Evolutionary conservation across 2,888 invertebrate species (phyloP), one percentile per base, ranked within the genome.

Genomic region (Drosophila niveifrons): DNA sequence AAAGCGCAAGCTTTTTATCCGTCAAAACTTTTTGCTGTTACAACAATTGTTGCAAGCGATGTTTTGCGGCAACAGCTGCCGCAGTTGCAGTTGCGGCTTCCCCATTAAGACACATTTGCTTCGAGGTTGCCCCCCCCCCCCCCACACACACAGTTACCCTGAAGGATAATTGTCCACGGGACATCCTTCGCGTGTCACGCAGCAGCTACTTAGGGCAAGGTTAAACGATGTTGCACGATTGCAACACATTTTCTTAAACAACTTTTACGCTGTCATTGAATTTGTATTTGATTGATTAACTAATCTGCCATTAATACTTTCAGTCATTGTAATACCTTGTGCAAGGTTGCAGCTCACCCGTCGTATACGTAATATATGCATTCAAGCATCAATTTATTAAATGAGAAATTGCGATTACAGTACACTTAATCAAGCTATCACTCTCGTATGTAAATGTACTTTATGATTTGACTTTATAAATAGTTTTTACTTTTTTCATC

Each of bases 151-250:
- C 66, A 23, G 23, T 23, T 23, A 23, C 76, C 23, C 62, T 62
- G 69, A 82, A 82, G 85, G 82, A 82, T 82, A 85, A 80, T 85
- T 82, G 85, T 65, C 66, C 71, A 55, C 50, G 70, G 70, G 68
- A 56, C 55, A 82, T 79, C 81, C 79, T 76, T 81, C 66, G 66
- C 43, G 41, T 57, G 67, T 59, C 65, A 75, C 55, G 63, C 68
- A 66, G 51, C 47, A 57, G 53, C 47, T 13, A 56, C 50, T 17
- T 47, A 36, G 64, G 55, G 50, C 80, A 80, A 77, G 82, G 84
- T 62, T 70, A 72, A 72, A 46, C 39, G 48, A 15, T 15, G 48
- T 17, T 15, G 17, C 11, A 13, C 39, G 39, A 41, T 41, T 15
- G 15, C 39, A 15, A 18, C 29, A 50, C n/a, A 17, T 50, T 47